These are phyloP conservation scores for Rhamphomyia laevipes DNA, from an alignment of 2,888 invertebrate genomes.

Conservation along the genomic window DNA sequence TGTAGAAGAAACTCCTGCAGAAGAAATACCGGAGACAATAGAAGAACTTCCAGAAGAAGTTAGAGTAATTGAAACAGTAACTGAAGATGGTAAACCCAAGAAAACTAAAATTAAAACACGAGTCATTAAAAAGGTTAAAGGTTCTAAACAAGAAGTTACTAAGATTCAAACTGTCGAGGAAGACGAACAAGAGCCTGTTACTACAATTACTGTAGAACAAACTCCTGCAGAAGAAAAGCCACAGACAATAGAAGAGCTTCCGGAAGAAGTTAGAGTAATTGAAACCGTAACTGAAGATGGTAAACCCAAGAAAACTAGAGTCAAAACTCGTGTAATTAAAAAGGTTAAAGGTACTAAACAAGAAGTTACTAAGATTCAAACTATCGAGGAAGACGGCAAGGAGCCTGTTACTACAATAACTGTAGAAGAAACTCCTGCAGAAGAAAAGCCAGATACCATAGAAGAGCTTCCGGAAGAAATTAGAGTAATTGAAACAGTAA, in stretches of 20 bases:
- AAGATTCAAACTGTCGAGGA: conserved; percentile 23
- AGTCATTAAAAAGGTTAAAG: conserved; percentile 24
- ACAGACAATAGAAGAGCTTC: conserved; percentile 22
- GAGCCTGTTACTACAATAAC: conserved; percentile 26
- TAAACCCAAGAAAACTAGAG: conserved; percentile 20
- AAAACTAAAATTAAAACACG: conserved; percentile 27
- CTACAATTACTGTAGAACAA: conserved; percentile 17
- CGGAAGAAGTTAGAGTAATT: conserved; percentile 9
- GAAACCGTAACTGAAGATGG: conserved; percentile 10
- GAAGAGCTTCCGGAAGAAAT: conserved; percentile 18
- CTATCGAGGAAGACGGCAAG: conserved; percentile 30
- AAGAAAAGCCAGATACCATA: conserved; percentile 9
- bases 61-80: conserved; percentile 18
- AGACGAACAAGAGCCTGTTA: conserved; percentile 28
- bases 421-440: conserved; percentile 18
- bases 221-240: conserved; percentile 16
- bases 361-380: conserved; percentile 32
- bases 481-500: conserved; percentile 10
- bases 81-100: conserved; percentile 22
- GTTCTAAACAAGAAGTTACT: conserved; percentile 23
- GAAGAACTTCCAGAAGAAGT: conserved; percentile 19
- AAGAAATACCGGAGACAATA: conserved; percentile 13
- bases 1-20: conserved; percentile 21
- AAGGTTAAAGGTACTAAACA: conserved; percentile 29
- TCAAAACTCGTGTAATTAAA: conserved; percentile 27